Conservation (phyloP, 2,797 vertebrate species). For the Dendrocincla tyrannina region DNA sequence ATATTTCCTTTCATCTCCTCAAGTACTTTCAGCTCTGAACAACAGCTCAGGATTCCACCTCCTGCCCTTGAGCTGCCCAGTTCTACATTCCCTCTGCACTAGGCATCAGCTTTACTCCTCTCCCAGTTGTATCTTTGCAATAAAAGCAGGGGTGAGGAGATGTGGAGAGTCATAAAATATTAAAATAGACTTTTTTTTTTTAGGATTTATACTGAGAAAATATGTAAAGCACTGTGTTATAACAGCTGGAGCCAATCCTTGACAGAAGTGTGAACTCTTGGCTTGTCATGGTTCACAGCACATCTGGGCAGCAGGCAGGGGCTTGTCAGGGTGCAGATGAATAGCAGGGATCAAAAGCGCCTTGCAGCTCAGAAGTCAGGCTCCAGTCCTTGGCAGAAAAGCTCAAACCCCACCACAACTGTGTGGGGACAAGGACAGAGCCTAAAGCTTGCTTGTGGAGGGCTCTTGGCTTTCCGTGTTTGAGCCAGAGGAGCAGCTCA, state of each 20-base stretch:
- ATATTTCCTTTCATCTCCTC: neutral
- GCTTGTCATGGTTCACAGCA: neutral
- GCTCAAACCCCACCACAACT: neutral
- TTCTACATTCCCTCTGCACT: rapidly evolving
- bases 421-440: neutral
- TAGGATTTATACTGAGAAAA: neutral
- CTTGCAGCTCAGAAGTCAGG: neutral
- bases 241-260: neutral
- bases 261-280: neutral
- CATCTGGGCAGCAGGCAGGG: neutral
- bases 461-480: neutral
- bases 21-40: rapidly evolving
- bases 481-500: neutral
- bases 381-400: neutral
- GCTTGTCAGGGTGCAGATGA: neutral
- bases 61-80: neutral
- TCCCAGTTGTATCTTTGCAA: neutral
- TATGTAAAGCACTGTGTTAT: neutral
- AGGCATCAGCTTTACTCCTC: neutral
- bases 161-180: neutral
- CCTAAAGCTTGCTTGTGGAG: neutral
- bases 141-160: neutral
- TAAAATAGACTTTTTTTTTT: neutral
- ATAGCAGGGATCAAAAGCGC: neutral
- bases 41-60: neutral